Evolutionary conservation across 2,888 invertebrate genomes (phyloP).

Genomic region (Melolontha melolontha): DNA sequence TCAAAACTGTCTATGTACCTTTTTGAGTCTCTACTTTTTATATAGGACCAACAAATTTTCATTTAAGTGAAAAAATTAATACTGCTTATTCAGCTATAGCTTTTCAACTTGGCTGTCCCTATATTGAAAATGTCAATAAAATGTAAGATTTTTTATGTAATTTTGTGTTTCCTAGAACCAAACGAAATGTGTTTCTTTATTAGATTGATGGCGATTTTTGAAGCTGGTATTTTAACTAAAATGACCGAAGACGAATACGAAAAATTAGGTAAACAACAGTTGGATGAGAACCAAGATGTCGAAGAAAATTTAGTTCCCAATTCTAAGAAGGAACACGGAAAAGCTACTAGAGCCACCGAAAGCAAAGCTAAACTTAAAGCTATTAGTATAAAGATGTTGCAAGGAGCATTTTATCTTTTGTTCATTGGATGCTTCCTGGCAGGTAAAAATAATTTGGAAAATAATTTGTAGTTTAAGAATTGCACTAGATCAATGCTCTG

Average conservation of each 20-base stretch:
- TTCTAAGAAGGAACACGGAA: constrained; percentile 53
- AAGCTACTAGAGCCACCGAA: constrained; percentile 55
- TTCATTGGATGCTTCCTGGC: constrained; percentile 74
- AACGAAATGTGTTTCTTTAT: constrained; percentile 23
- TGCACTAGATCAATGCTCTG: too few species aligned
- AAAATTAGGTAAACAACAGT: constrained; percentile 72
- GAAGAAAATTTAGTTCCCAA: constrained; percentile 47
- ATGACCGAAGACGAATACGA: constrained; percentile 83
- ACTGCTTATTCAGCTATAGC: constrained; percentile 84
- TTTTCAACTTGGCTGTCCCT: constrained; percentile 81
- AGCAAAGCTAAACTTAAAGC: constrained; percentile 69
- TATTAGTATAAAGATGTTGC: constrained; percentile 77
- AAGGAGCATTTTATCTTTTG: constrained; percentile 79
- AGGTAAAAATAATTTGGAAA: constrained; percentile 63
- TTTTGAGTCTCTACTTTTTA: too few species aligned
- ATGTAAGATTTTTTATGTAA: constrained; percentile 68
- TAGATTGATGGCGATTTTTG: constrained; percentile 79
- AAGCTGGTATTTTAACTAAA: constrained; percentile 81
- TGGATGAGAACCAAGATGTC: constrained; percentile 64
- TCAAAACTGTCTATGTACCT: too few species aligned
- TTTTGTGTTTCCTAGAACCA: too few species aligned
- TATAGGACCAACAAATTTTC: constrained; percentile 74
- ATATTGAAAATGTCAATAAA: constrained; percentile 78
- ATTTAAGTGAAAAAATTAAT: constrained; percentile 81
- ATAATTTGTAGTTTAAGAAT: neutral